These are phyloP conservation scores for Drosophila mettleri DNA, from an alignment of 2,888 invertebrate genomes.

Conservation along the genomic window DNA sequence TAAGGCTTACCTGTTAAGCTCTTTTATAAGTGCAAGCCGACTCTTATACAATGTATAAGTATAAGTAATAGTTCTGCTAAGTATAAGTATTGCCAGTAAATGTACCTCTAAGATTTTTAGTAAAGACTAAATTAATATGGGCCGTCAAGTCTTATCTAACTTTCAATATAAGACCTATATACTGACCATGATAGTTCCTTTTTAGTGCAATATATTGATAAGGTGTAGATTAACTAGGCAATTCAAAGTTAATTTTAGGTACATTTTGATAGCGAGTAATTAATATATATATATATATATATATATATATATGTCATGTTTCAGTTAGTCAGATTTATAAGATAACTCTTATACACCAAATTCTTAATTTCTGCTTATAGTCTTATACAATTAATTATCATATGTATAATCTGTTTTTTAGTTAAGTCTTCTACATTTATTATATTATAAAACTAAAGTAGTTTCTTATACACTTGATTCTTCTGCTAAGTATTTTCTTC, in stretches of 20 bases:
- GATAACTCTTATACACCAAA: no score
- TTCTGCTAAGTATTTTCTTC: no score
- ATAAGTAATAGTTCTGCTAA: neutral
- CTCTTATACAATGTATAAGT: neutral
- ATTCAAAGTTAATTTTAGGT: neutral
- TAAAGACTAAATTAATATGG: neutral
- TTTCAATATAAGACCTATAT: neutral
- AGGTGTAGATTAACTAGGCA: neutral
- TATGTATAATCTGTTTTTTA: no score
- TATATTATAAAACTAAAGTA: no score
- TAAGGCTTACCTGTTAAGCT: no score
- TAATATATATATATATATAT: neutral
- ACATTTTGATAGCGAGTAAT: neutral
- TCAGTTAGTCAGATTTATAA: no score
- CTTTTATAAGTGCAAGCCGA: no score
- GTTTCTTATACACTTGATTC: no score
- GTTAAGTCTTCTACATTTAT: no score
- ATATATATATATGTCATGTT: neutral
- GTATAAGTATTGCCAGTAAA: neutral
- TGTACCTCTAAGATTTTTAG: no score
- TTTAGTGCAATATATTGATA: neutral
- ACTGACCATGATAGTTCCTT: neutral
- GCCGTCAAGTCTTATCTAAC: neutral
- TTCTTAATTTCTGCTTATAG: no score
- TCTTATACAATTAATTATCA: no score